Evolutionary conservation across 2,797 vertebrate species (phyloP).

Genomic region (Anas acuta): DNA sequence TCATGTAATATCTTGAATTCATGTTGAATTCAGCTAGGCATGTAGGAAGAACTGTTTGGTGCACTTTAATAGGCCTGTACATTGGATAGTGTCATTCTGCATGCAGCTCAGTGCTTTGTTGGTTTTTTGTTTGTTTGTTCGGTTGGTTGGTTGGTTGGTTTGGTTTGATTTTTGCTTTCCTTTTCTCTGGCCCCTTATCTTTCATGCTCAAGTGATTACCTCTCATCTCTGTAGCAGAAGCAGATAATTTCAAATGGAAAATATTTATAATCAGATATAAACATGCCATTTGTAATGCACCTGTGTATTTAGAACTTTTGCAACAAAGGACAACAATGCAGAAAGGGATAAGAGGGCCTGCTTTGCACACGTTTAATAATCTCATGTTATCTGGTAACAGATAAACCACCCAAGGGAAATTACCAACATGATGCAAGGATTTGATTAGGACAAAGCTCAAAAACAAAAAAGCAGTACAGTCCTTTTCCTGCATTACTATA

Average conservation of each 20-base stretch:
- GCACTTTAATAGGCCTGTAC: background rate
- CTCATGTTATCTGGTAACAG: slow-evolving; percentile 26
- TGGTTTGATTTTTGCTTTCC: background rate
- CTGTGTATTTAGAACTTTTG: slow-evolving; percentile 12
- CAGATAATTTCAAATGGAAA: slow-evolving; percentile 41
- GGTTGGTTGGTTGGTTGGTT: too few species aligned
- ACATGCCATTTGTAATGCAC: slow-evolving; percentile 40
- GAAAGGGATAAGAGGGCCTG: slow-evolving; percentile 19
- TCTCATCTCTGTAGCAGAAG: slow-evolving; percentile 8
- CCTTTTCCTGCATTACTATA: background rate
- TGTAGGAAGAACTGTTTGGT: background rate
- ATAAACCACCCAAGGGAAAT: slow-evolving; percentile 52
- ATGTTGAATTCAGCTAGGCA: background rate
- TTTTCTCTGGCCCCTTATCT: slow-evolving; percentile 16
- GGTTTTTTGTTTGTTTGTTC: background rate
- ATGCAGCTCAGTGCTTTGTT: background rate
- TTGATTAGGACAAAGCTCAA: slow-evolving; percentile 20
- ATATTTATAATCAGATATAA: slow-evolving; percentile 32
- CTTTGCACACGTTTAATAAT: slow-evolving; percentile 32
- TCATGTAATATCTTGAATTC: background rate
- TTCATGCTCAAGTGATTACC: slow-evolving; percentile 12
- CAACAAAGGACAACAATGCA: slow-evolving; percentile 31
- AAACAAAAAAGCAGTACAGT: background rate
- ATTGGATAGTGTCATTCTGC: background rate
- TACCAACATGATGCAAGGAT: background rate